A percentile compares a stretch with the other conserved stretches of the same genome.
phyloP scores from a whole-genome alignment of 2,797 vertebrate genomes.

The Antrozous pallidus region DNA sequence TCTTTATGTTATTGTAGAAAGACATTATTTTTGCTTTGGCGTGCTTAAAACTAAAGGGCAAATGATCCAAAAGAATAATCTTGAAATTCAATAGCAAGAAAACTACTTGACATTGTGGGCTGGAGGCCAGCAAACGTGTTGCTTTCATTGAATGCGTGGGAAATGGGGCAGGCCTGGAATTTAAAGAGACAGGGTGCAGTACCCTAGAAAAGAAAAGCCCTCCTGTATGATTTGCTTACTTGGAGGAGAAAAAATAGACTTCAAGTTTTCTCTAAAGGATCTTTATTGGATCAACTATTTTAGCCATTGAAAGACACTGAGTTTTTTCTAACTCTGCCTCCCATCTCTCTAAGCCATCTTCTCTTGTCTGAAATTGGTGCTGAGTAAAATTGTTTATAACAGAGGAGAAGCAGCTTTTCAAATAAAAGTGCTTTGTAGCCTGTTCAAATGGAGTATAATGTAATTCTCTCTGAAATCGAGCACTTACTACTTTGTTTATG shows the following conservation, averaged over 20 bases:
- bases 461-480: constrained; percentile 69
- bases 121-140: constrained; percentile 49
- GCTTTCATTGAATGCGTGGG: constrained; percentile 59
- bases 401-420: constrained; percentile 70
- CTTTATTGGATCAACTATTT: constrained; percentile 73
- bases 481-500: constrained; percentile 69
- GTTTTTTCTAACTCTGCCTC: constrained; percentile 57
- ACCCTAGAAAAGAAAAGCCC: constrained; percentile 71
- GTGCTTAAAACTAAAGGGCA: constrained; percentile 70
- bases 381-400: constrained; percentile 66
- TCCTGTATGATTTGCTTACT: constrained; percentile 75
- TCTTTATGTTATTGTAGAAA: constrained; percentile 55
- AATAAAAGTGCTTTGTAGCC: constrained; percentile 71
- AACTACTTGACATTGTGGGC: constrained; percentile 64
- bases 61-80: constrained; percentile 73
- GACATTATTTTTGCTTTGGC: constrained; percentile 67
- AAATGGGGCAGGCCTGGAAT: constrained; percentile 64
- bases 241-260: constrained; percentile 61
- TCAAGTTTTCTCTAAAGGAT: constrained; percentile 70
- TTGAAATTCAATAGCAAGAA: constrained; percentile 71
- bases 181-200: constrained; percentile 73
- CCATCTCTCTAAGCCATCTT: constrained; percentile 50
- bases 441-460: constrained; percentile 66
- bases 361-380: constrained; percentile 59
- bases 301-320: constrained; percentile 62